Conservation (phyloP, 2,113 vertebrate species). For the Xyliphius kryptos region DNA sequence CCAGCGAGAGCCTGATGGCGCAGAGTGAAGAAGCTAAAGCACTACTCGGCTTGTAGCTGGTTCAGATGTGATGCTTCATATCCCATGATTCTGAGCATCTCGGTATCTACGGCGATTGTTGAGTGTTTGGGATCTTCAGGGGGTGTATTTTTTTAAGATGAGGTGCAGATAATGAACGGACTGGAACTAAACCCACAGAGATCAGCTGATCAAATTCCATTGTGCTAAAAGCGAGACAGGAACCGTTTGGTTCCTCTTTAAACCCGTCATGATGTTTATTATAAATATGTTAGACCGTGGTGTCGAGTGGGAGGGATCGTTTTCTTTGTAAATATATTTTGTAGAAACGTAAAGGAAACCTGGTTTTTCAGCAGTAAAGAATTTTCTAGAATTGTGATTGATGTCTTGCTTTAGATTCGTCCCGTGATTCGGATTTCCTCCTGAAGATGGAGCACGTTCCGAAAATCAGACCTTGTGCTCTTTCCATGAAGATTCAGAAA, state of each 20-base stretch:
- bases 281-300: too few species aligned
- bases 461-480: background rate
- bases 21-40: constrained; percentile 88
- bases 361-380: constrained; percentile 34
- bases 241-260: too few species aligned
- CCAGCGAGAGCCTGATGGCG: constrained; percentile 90
- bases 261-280: too few species aligned
- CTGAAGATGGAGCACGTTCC: background rate
- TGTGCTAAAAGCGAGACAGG: too few species aligned
- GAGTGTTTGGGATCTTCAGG: too few species aligned
- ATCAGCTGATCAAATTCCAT: too few species aligned
- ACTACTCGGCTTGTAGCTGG: constrained; percentile 76
- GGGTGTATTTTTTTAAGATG: too few species aligned
- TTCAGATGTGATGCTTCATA: background rate
- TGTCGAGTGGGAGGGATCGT: background rate
- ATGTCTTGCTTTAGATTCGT: background rate
- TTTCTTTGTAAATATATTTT: constrained; percentile 43
- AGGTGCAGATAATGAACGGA: too few species aligned
- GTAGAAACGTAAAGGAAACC: constrained; percentile 8
- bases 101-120: too few species aligned
- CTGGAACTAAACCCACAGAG: too few species aligned
- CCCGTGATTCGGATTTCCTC: too few species aligned
- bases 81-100: background rate
- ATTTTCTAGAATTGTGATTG: constrained; percentile 29
- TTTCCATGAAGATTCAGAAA: background rate